A percentile compares a stretch with the other conserved stretches of the same genome.
phyloP scores from a whole-genome alignment of 1,140 invertebrate species.

The Periplaneta americana region DNA sequence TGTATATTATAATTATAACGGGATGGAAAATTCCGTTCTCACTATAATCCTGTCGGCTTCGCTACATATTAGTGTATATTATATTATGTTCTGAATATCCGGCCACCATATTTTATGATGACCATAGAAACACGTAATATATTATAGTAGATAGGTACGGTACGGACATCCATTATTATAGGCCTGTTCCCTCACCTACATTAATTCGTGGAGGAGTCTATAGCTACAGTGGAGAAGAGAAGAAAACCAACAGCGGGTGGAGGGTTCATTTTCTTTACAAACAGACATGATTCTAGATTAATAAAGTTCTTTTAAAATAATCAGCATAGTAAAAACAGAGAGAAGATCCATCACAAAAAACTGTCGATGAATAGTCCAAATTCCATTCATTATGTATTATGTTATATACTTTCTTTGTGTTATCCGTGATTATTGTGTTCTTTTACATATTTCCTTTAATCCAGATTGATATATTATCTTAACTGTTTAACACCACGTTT shows the following conservation, averaged over 20 bases:
- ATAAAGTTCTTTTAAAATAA: not conserved
- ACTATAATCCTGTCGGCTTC: constrained; percentile 40
- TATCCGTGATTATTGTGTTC: not conserved
- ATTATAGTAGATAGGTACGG: not conserved
- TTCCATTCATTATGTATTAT: not conserved
- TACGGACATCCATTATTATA: not conserved
- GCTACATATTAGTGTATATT: constrained; percentile 7
- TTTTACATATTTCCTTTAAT: not conserved
- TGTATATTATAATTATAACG: constrained; percentile 36
- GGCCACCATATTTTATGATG: not conserved
- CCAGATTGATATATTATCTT: not conserved
- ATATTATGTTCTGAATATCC: not conserved
- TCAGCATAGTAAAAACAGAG: not conserved
- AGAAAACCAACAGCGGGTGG: not conserved
- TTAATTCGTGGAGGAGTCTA: not conserved
- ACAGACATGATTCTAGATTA: not conserved
- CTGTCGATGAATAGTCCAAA: too few relatives aligned
- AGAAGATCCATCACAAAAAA: not conserved
- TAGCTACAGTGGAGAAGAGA: not conserved
- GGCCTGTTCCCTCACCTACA: not conserved
- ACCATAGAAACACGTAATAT: not conserved
- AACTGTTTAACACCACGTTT: not conserved
- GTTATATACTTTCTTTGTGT: not conserved
- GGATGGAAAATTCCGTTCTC: constrained; percentile 57
- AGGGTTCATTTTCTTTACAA: not conserved